Evolutionary conservation across 2,113 vertebrate genomes (phyloP).

Genomic region (Fukomys damarensis): DNA sequence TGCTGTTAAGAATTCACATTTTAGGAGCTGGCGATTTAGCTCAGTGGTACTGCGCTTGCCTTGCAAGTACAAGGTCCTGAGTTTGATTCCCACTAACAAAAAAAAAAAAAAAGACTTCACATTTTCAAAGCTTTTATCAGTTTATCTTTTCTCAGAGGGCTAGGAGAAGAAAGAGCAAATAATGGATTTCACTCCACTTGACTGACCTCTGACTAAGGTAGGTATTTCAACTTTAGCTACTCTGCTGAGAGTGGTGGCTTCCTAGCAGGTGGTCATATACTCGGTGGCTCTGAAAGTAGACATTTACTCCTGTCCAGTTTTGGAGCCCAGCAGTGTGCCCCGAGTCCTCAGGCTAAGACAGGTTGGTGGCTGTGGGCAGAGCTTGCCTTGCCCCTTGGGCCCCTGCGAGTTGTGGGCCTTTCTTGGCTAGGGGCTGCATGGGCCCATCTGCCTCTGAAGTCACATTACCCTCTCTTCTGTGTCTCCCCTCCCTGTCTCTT

Average conservation of each 20-base stretch:
- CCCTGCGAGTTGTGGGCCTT: rapidly evolving
- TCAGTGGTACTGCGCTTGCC: no score
- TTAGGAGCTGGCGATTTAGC: no score
- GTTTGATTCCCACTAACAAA: no score
- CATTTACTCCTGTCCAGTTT: not conserved
- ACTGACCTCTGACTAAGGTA: not conserved
- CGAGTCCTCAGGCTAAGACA: not conserved
- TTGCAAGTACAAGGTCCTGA: no score
- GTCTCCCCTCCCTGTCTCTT: not conserved
- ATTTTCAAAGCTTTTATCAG: not conserved
- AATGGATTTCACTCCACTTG: not conserved
- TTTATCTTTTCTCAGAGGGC: not conserved
- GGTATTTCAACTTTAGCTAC: not conserved
- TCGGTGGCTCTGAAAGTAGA: not conserved
- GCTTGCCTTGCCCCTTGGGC: not conserved
- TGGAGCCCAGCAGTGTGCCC: not conserved
- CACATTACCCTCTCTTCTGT: not conserved
- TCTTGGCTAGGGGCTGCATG: not conserved
- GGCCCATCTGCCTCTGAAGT: not conserved
- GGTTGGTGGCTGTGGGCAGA: no score
- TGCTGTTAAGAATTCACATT: not conserved
- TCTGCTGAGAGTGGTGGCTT: not conserved
- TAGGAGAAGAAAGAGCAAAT: not conserved
- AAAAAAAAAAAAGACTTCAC: not conserved
- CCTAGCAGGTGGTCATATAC: not conserved